Evolutionary conservation across 1,140 invertebrate species (phyloP).

Genomic region (Babylonia areolata): DNA sequence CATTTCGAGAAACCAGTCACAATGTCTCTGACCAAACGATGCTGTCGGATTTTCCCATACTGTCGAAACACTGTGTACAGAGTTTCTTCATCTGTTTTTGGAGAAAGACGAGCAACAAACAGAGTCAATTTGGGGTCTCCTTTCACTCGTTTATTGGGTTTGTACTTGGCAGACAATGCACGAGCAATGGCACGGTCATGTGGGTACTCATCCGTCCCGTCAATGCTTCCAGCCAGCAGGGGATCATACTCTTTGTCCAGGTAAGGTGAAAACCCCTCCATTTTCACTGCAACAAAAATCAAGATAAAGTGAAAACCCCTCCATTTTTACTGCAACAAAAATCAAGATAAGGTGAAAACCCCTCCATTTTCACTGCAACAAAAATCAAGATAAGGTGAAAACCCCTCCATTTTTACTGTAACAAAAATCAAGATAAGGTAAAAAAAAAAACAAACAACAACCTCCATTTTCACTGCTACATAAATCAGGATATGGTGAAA

Average conservation of each 20-base stretch:
- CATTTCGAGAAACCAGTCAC: constrained; percentile 89
- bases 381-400: background rate
- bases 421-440: too few relatives aligned
- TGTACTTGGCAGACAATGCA: constrained; percentile 84
- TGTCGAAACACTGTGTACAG: constrained; percentile 72
- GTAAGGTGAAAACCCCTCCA: constrained; percentile 47
- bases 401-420: too few relatives aligned
- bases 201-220: constrained; percentile 88
- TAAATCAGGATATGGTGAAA: too few relatives aligned
- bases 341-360: background rate
- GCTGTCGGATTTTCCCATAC: constrained; percentile 80
- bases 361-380: background rate
- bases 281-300: constrained; percentile 18
- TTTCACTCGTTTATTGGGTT: constrained; percentile 77
- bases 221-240: constrained; percentile 86
- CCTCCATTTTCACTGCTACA: too few relatives aligned
- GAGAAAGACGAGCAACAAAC: constrained; percentile 87
- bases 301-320: too few relatives aligned
- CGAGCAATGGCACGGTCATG: constrained; percentile 88
- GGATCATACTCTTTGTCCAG: constrained; percentile 67
- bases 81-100: constrained; percentile 81
- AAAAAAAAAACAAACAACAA: too few relatives aligned
- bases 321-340: too few relatives aligned
- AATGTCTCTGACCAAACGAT: constrained; percentile 85
- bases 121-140: constrained; percentile 85